Evolutionary conservation across 92 coral and sea anemone genomes (phyloP), one percentile per base, ranked within the genome.

Genomic region (Micromussa lordhowensis): DNA sequence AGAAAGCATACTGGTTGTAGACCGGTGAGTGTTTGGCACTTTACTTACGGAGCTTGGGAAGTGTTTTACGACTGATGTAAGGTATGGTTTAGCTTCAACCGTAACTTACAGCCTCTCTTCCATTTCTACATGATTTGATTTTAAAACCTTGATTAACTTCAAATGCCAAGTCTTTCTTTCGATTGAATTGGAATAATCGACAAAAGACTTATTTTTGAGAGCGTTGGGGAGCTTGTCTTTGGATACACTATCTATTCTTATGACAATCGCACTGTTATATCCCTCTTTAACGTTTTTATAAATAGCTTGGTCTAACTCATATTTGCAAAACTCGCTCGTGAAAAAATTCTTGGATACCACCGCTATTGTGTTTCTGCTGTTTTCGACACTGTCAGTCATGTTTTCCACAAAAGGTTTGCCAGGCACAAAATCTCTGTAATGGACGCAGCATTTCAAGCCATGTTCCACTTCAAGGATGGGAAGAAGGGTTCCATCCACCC

Each of bases 361-460:
- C 24, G 88, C 88, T 24, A 85, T 5, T 5, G 64, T 85, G 53
- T 85, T 85, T 13, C 71, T 19, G 34, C 81, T 48, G 3, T 19
- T 75, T 29, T 54, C 22, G 4, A 85, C 88, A 57, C 80, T 74
- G 54, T 85, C 64, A 8, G 24, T 70, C 88, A 85, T 75, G 49
- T 73, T 85, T 5, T 85, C 72, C 18, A 26, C n/a, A 75, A 28
- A 85, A 19, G 38, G 49, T 15, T 4, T 40, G 19, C 88, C 88
- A 54, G 88, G 81, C 17, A 3, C 54, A 36, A 85, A 85, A 75
- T 85, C 69, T 73, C 88, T 73, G 88, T 71, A 85, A 68, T 85
- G 88, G n/a, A 83, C 44, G 53, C 87, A 83, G 48, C 87, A 83
- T 32, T 83, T 83, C 10, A 68, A 73, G 13, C 79, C 78, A 44